These are phyloP conservation scores for Eleginops maclovinus DNA, from an alignment of 2,113 vertebrate species.

Conservation along the genomic window DNA sequence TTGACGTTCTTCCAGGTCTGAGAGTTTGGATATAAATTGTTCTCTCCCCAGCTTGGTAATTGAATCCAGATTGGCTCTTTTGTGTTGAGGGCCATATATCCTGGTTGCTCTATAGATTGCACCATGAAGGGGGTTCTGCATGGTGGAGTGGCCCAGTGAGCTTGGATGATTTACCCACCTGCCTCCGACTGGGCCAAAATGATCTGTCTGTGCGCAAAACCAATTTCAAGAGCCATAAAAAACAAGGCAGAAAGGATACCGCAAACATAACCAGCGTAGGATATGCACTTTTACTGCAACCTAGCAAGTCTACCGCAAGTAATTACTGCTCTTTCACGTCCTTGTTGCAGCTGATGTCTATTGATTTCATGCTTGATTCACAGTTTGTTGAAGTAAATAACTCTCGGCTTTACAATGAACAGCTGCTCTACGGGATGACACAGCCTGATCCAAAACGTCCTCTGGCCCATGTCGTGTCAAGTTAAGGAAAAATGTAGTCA, in stretches of 20 bases:
- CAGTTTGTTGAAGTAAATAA: constrained; percentile 41
- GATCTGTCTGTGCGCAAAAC: constrained; percentile 52
- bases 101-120: constrained; percentile 51
- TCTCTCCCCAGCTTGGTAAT: constrained; percentile 68
- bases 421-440: constrained; percentile 19
- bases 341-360: constrained; percentile 48
- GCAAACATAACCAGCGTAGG: constrained; percentile 12
- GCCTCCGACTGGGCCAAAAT: constrained; percentile 64
- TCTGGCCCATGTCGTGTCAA: not conserved
- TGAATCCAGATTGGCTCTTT: constrained; percentile 76
- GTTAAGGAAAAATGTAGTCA: not conserved
- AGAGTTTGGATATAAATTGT: constrained; percentile 74
- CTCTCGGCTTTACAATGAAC: constrained; percentile 12
- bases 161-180: constrained; percentile 61
- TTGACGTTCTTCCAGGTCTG: constrained; percentile 57
- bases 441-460: constrained; percentile 11
- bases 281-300: constrained; percentile 27
- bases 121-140: constrained; percentile 38
- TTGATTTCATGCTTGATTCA: constrained; percentile 54
- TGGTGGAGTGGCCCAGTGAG: constrained; percentile 45
- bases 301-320: constrained; percentile 6
- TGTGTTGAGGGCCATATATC: constrained; percentile 69
- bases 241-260: constrained; percentile 22
- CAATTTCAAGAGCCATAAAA: constrained; percentile 52
- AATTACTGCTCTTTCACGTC: constrained; percentile 38